Base-by-base conservation (phyloP, 2,888 invertebrate species). In the Exephanes ischioxanthus region DNA sequence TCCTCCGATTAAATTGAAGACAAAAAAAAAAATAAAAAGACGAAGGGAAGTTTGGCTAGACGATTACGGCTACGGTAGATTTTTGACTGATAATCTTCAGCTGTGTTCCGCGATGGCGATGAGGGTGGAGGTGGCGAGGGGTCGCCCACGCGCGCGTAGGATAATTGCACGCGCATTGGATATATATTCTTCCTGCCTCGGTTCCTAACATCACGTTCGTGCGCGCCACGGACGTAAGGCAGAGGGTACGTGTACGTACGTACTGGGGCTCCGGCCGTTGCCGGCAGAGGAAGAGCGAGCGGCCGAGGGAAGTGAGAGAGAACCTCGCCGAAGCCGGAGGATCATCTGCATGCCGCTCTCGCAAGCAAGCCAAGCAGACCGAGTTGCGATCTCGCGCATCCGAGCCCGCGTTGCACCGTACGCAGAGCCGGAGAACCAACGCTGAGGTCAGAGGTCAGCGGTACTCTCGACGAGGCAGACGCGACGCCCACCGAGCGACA, bases 401-500 rank as follows among this genome's bases (percentile, higher is more conserved):
- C 53, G 77, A 81, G 71, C 71, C 76, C 41, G 75, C 63, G 76
- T 79, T 68, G 82, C 82, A 79, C 78, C 77, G 78, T 72, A 83
- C 71, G 72, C 80, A 53, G 67, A 61, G 81, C 68, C 68, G 84
- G 75, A 71, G 86, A 87, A 88, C 85, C 77, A 77, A 77, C 70
- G 67, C 61, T n/a, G 88, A 88, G 92, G 94, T 93, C 92, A 92
- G 91, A 89, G 94, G 94, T 94, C 92, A 93, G 91, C 90, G 89
- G 91, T 91, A 91, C 92, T 87, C 87, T 93, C 92, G 92, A 91
- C 91, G 91, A 91, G 91, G 92, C 91, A 93, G 93, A 92, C 92
- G 91, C 92, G 92, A 94, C 93, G 93, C 93, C 93, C 93, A 93
- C 93, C 91, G 89, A 92, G 91, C 92, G 93, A 94, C 94, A 93